These are phyloP conservation scores for Uloborus diversus DNA, from an alignment of 1,140 invertebrate species.

Conservation along the genomic window DNA sequence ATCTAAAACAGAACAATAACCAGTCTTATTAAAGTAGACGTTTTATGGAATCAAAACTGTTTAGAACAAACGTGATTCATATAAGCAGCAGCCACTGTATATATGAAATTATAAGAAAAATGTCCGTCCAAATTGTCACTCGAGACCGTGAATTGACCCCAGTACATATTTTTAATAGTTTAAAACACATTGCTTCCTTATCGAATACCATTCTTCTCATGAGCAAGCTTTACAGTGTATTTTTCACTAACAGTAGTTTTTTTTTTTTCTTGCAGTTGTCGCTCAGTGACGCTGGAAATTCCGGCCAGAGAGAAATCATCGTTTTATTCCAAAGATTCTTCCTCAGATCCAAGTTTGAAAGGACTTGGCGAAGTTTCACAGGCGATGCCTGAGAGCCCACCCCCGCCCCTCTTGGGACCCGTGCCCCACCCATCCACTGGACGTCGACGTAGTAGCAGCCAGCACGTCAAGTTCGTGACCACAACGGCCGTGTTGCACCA, in stretches of 20 bases:
- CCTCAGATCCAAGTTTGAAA: slow-evolving; percentile 45
- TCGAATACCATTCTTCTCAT: too few species aligned
- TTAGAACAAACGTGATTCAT: too few species aligned
- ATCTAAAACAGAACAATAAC: too few species aligned
- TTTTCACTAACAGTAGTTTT: background rate
- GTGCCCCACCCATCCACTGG: slow-evolving; percentile 8
- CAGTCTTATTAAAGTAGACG: too few species aligned
- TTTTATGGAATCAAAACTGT: too few species aligned
- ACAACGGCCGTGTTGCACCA: slow-evolving; percentile 49
- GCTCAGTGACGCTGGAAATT: slow-evolving; percentile 45
- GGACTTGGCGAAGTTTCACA: slow-evolving; percentile 28
- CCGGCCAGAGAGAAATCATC: slow-evolving; percentile 40
- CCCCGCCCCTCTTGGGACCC: background rate
- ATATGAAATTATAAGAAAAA: too few species aligned
- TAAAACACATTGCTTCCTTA: too few species aligned
- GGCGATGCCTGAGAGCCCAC: slow-evolving; percentile 21
- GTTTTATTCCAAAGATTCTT: slow-evolving; percentile 51
- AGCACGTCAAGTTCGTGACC: slow-evolving; percentile 53
- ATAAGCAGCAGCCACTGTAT: too few species aligned
- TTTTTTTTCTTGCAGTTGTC: slow-evolving; percentile 2
- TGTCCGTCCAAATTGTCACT: too few species aligned
- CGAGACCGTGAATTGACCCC: too few species aligned
- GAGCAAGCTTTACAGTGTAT: too few species aligned
- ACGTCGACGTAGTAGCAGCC: slow-evolving; percentile 2
- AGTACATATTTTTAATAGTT: too few species aligned